These are phyloP conservation scores for Enoplosus armatus DNA, from an alignment of 2,797 vertebrate genomes.

Conservation along the genomic window DNA sequence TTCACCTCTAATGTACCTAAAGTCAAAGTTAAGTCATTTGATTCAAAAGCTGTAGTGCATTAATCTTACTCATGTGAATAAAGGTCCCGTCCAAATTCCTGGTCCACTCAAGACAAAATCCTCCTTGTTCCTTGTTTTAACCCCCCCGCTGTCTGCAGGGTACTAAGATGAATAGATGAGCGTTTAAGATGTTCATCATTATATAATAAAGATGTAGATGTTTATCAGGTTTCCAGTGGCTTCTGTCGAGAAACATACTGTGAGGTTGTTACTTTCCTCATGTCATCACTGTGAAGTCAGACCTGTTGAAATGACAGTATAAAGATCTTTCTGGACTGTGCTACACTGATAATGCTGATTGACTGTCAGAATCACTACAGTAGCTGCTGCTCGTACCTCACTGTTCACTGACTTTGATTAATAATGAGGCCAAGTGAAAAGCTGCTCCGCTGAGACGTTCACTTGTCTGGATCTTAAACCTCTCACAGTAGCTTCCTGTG, in stretches of 20 bases:
- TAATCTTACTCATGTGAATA: neutral
- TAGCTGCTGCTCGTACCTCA: constrained; percentile 39
- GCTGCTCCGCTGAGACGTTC: constrained; percentile 21
- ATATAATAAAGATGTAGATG: neutral
- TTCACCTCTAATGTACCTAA: neutral
- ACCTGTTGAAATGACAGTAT: neutral
- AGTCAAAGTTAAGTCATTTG: neutral
- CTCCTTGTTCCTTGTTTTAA: neutral
- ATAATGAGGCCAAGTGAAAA: constrained; percentile 27
- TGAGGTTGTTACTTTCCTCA: neutral
- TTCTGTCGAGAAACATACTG: constrained; percentile 51
- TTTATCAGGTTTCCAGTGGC: constrained; percentile 17
- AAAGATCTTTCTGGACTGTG: neutral
- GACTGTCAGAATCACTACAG: constrained; percentile 75
- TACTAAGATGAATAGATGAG: too few relatives aligned
- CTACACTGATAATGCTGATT: constrained; percentile 80
- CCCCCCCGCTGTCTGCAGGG: neutral
- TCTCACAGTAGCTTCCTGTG: neutral
- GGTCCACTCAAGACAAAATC: neutral
- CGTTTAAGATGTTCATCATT: neutral
- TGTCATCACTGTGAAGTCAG: neutral
- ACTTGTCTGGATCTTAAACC: constrained; percentile 14
- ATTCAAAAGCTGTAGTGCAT: neutral
- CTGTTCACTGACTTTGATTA: constrained; percentile 2
- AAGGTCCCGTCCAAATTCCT: neutral